A percentile compares a stretch with the other conserved stretches of the same genome.
phyloP scores from a whole-genome alignment of 2,797 vertebrate species.

The Manis javanica region DNA sequence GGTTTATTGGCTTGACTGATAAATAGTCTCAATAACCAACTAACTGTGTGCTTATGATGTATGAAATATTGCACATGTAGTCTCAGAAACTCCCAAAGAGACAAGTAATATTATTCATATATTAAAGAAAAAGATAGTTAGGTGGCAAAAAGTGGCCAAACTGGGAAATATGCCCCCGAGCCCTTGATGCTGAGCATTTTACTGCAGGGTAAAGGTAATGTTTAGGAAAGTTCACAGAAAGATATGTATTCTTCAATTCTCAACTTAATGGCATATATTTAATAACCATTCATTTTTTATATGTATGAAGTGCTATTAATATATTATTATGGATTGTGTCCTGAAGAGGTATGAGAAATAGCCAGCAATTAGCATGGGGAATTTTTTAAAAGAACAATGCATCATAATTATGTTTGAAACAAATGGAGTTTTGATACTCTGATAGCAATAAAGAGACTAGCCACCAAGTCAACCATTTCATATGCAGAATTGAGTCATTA shows the following conservation, averaged over 20 bases:
- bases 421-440: background rate
- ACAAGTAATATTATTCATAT: background rate
- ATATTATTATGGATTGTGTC: background rate
- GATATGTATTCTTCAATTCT: background rate
- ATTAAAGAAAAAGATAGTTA: background rate
- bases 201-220: background rate
- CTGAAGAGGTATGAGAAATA: background rate
- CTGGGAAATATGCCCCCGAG: background rate
- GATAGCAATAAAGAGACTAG: background rate
- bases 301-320: background rate
- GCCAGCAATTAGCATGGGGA: background rate
- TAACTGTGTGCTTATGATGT: background rate
- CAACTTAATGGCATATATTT: background rate
- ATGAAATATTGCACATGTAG: background rate
- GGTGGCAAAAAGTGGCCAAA: background rate
- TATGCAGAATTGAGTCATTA: background rate
- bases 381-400: slow-evolving; percentile 22
- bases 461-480: background rate
- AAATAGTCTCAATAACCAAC: background rate
- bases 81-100: background rate
- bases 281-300: background rate
- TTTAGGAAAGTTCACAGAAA: background rate
- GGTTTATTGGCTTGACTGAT: background rate
- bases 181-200: background rate
- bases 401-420: background rate